These are phyloP conservation scores for Heptranchias perlo DNA, from an alignment of 2,113 vertebrate genomes.

Conservation along the genomic window DNA sequence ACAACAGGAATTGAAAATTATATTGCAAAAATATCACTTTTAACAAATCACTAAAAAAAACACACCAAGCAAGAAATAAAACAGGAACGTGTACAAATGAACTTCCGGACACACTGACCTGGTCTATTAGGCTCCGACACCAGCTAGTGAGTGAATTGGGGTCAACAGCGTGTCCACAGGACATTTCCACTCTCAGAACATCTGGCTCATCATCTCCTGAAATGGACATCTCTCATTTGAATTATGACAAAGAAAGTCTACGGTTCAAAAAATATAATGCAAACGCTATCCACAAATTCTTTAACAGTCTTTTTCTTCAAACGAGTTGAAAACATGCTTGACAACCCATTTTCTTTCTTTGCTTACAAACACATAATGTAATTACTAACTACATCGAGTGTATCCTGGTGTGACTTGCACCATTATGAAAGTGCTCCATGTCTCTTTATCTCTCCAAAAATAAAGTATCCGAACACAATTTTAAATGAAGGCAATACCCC, in stretches of 20 bases:
- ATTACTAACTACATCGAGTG: not conserved
- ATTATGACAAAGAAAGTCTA: too few relatives aligned
- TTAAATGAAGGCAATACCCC: not conserved
- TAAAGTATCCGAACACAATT: not conserved
- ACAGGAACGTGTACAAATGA: not conserved
- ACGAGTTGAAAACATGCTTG: not conserved
- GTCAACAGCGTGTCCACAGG: constrained; percentile 60
- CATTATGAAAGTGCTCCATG: not conserved
- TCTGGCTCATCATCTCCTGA: constrained; percentile 52
- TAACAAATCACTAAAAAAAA: not conserved
- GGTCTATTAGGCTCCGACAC: constrained; percentile 58
- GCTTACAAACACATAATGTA: not conserved
- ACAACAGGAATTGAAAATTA: not conserved
- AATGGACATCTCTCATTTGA: constrained; percentile 39
- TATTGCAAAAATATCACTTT: not conserved
- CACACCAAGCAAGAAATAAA: not conserved
- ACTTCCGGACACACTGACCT: constrained; percentile 45
- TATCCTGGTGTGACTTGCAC: not conserved
- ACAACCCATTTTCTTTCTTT: not conserved
- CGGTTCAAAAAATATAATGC: not conserved
- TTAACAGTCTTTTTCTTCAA: not conserved
- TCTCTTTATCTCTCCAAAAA: not conserved
- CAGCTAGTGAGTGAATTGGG: constrained; percentile 57
- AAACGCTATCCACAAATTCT: not conserved
- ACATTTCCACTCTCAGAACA: constrained; percentile 55